Evolutionary conservation across 1,140 invertebrate genomes (phyloP).

Genomic region (Maconellicoccus hirsutus): DNA sequence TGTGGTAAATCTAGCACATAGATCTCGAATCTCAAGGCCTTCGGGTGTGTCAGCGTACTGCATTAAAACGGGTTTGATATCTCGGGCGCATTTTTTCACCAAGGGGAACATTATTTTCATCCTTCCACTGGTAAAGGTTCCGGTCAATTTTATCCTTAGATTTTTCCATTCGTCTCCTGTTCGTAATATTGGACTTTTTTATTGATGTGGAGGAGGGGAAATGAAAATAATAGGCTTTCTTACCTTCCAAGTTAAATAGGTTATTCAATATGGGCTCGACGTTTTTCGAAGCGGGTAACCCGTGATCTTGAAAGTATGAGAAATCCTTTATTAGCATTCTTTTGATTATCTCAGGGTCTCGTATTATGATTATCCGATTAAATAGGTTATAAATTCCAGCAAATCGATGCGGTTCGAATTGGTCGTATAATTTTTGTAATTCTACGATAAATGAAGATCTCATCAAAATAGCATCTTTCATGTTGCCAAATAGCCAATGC

Average conservation of each 20-base stretch:
- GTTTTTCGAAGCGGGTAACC: slow-evolving; percentile 25
- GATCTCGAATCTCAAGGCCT: slow-evolving; percentile 25
- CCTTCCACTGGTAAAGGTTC: slow-evolving; percentile 45
- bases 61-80: background rate
- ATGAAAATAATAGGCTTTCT: no score
- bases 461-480: background rate
- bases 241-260: background rate
- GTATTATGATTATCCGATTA: slow-evolving; percentile 34
- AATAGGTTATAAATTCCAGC: slow-evolving; percentile 27
- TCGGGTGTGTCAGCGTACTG: background rate
- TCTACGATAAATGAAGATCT: background rate
- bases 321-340: slow-evolving; percentile 41
- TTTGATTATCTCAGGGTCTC: slow-evolving; percentile 38
- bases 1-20: slow-evolving; percentile 23
- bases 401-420: slow-evolving; percentile 25
- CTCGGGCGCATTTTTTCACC: slow-evolving; percentile 33
- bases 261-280: background rate
- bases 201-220: no score
- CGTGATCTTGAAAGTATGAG: slow-evolving; percentile 36
- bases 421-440: slow-evolving; percentile 25
- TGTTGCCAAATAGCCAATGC: slow-evolving; percentile 29
- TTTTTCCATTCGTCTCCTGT: no score
- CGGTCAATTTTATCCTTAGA: slow-evolving; percentile 38
- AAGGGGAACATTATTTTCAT: no score
- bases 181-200: no score